Evolutionary conservation across 2,113 vertebrate species (phyloP), one percentile per base, ranked within the genome.

Genomic region (Mionectes macconnelli): DNA sequence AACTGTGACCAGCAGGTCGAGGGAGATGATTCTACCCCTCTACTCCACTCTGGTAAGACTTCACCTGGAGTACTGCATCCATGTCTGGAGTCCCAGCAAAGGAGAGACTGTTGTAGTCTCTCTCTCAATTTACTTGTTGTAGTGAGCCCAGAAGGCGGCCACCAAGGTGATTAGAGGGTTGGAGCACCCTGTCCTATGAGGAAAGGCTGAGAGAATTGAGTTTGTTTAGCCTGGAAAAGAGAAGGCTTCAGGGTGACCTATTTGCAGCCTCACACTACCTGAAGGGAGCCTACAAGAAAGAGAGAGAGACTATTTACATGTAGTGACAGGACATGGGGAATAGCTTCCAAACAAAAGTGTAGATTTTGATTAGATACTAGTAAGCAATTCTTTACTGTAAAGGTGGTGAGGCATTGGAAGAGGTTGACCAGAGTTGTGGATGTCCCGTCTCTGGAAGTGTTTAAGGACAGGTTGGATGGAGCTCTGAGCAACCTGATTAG

Each of bases 1-100:
- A 37, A 2, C 42, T 1, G 0, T 23, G 25, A 52, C 17, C 25
- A 80, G 11, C 17, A 37, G 42, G 25, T 1, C 0, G 0, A 17
- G 14, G 10, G 30, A 49, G 27, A 9, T 44, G 37, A 66, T 66
- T 73, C 37, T 66, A 50, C 8, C 13, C 28, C 17, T 64, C 49
- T 64, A 23, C 24, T 50, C 50, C 35, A 33, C 42, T 20, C 31
- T 72, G 30, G 3, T 63, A 50, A 50, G 31, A 66, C 6, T 22
- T 12, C 22, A 66, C 14, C 19, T 44, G 31, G 1, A 66, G 12
- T 2, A 2, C 50, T 33, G 22, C 15, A 6, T 57, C 25, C 52
- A 74, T 12, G 23, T 66, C 37, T 44, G 31, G 33, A 19, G 10
- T 74, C 33, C 14, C 10, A 52, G 19, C 10, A 52, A 45, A 66